Evolutionary conservation across 1,140 invertebrate genomes (phyloP).

Genomic region (Drosophila funebris): DNA sequence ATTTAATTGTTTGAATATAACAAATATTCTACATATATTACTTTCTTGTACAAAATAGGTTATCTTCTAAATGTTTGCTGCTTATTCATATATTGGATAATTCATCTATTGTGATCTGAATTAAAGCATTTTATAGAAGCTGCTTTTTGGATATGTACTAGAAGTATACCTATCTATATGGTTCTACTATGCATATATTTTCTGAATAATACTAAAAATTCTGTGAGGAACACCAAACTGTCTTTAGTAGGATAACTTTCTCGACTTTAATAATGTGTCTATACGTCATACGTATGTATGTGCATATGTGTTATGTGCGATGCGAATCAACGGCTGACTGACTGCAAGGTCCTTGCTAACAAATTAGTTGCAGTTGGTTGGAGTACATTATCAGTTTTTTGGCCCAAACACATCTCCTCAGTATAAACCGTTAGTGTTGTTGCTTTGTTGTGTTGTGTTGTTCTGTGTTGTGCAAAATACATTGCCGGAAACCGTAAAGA

Average conservation of each 20-base stretch:
- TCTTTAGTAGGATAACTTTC: not conserved
- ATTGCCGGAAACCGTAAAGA: constrained; percentile 33
- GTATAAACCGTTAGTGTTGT: constrained; percentile 9
- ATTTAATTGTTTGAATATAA: no score
- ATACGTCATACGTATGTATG: not conserved
- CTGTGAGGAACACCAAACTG: no score
- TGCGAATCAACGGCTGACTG: constrained; percentile 20
- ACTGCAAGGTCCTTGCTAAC: constrained; percentile 43
- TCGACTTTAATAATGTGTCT: not conserved
- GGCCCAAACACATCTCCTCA: constrained; percentile 33
- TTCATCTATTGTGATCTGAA: no score
- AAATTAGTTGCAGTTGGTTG: constrained; percentile 63
- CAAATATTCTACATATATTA: no score
- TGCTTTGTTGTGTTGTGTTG: not conserved
- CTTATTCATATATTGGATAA: no score
- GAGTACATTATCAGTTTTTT: constrained; percentile 62
- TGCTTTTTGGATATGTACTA: no score
- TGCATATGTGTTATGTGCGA: constrained; percentile 43
- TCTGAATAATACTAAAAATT: no score
- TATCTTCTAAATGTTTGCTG: no score
- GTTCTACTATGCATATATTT: no score
- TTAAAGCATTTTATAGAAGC: no score
- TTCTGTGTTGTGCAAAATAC: constrained; percentile 11
- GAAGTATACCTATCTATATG: no score
- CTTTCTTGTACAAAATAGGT: no score